These are phyloP conservation scores for Psittacula cyanocephala DNA, from an alignment of 2,113 vertebrate species.

Conservation along the genomic window DNA sequence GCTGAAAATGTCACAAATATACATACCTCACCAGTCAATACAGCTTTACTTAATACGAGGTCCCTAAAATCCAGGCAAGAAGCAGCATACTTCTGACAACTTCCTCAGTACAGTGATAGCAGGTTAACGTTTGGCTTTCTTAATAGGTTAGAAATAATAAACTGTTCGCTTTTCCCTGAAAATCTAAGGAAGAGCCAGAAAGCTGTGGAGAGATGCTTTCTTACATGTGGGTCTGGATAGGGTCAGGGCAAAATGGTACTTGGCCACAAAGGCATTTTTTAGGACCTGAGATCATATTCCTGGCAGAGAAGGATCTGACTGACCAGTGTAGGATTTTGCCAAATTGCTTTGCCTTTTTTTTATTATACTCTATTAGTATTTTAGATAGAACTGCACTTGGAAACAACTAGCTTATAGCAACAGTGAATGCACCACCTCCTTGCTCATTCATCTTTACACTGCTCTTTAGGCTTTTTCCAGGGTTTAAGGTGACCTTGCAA, in stretches of 20 bases:
- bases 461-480: neutral
- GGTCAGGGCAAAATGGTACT: neutral
- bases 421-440: accelerated
- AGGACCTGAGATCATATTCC: neutral
- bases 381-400: neutral
- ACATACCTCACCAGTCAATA: neutral
- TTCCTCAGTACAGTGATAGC: neutral
- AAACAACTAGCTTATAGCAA: neutral
- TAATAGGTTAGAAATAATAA: neutral
- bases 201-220: neutral
- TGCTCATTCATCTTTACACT: neutral
- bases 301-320: neutral
- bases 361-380: neutral
- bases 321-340: neutral
- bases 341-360: neutral
- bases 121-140: neutral
- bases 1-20: neutral
- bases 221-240: neutral
- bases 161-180: neutral
- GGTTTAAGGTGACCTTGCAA: slow-evolving; percentile 51
- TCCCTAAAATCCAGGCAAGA: neutral
- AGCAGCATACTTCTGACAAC: accelerated
- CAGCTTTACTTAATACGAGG: neutral
- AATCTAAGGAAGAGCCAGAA: neutral
- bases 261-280: neutral